Conservation (phyloP, 2,113 vertebrate species). For the Phaethon lepturus region DNA sequence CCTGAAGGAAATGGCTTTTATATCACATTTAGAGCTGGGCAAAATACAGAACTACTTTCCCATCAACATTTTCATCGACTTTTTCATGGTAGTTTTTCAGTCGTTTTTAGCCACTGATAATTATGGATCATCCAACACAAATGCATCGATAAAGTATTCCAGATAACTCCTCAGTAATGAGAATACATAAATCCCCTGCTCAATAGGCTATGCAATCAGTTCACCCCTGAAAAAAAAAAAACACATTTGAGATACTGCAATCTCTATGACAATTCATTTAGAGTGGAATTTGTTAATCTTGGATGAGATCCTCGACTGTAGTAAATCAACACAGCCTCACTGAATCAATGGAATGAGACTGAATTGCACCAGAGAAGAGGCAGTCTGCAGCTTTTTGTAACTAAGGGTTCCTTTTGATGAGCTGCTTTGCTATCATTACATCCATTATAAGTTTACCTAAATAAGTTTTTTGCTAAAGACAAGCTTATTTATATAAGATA, state of each 20-base stretch:
- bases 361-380: not conserved
- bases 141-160: not conserved
- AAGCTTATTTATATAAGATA: not conserved
- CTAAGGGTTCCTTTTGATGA: not conserved
- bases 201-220: not conserved
- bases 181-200: constrained; percentile 10
- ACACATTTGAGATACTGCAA: not conserved
- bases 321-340: not conserved
- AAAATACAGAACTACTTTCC: not conserved
- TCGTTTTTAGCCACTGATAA: not conserved
- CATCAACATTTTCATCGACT: not conserved
- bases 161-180: not conserved
- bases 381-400: not conserved
- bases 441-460: not conserved
- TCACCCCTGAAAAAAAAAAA: not conserved
- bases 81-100: not conserved
- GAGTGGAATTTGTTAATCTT: not conserved
- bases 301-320: not conserved
- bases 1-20: not conserved
- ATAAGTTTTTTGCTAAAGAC: not conserved
- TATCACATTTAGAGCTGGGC: not conserved
- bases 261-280: not conserved
- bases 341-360: not conserved
- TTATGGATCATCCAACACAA: not conserved
- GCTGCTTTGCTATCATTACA: not conserved